Conservation (phyloP, 2,797 vertebrate species). For the Macroramphosus scolopax region DNA sequence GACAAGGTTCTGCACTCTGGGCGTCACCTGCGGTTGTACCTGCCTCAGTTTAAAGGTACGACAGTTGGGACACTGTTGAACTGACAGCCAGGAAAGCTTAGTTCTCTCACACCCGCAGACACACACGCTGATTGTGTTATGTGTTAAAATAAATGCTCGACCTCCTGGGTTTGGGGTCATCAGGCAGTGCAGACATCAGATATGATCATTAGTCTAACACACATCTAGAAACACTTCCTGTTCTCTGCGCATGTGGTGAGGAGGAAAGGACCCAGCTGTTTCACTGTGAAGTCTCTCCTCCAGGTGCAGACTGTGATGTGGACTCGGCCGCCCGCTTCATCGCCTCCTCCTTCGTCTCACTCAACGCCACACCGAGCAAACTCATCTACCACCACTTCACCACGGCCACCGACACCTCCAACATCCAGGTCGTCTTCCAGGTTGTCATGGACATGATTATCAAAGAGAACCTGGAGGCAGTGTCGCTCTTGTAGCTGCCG, state of each 20-base stretch:
- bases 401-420: constrained; percentile 82
- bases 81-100: no score
- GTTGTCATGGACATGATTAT: constrained; percentile 84
- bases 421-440: constrained; percentile 82
- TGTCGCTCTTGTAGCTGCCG: constrained; percentile 72
- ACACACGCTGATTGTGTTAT: background rate
- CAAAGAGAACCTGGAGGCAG: constrained; percentile 81
- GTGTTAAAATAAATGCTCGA: constrained; percentile 66
- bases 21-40: constrained; percentile 75
- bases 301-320: constrained; percentile 81
- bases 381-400: constrained; percentile 84
- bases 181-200: constrained; percentile 38
- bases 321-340: constrained; percentile 78
- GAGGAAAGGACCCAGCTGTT: background rate
- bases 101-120: background rate
- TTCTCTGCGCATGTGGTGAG: no score
- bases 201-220: no score
- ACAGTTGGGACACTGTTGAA: no score
- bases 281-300: background rate
- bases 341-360: constrained; percentile 70
- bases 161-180: constrained; percentile 44
- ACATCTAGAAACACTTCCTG: no score
- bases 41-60: constrained; percentile 79
- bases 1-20: constrained; percentile 80
- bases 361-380: constrained; percentile 68